Evolutionary conservation across 2,888 invertebrate species (phyloP), one percentile per base, ranked within the genome.

Genomic region (Vesta saturnalis): DNA sequence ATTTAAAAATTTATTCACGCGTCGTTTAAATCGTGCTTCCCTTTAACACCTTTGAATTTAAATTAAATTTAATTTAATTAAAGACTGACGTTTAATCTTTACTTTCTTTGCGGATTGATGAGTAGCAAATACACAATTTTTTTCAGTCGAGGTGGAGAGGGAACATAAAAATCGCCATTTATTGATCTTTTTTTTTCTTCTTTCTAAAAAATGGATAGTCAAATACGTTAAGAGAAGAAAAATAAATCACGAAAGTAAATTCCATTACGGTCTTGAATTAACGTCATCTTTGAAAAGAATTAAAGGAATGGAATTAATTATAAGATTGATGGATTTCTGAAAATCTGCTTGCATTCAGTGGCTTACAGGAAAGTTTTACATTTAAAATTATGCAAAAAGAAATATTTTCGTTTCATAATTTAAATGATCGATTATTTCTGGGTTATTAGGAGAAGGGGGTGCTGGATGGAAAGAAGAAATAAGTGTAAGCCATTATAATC

Each of bases 241-340:
- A 81, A 81, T 82, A 81, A 81, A 81, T 81, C 81, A 82, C 78
- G 78, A 81, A 62, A 68, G 78, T 77, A 75, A 80, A 80, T 82
- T 83, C 82, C 82, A 83, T 83, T 83, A 82, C 80, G 79, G 74
- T 75, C 77, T 77, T 83, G 83, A 83, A 83, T 83, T 83, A 83
- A 83, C 83, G 83, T 83, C 83, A 83, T 82, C 83, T 82, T 47
- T 83, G 82, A 83, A 83, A 83, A 83, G 84, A 83, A 83, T 83
- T 84, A 84, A 83, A 83, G 82, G 82, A 83, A 84, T 84, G 84
- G 84, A 84, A 84, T 84, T 84, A 84, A 84, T 84, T 84, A 84
- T 83, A 84, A 84, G 84, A 84, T 84, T 84, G 84, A 84, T 84
- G 84, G 83, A 80, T 81, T 80, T 77, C 78, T 78, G 76, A 79